A percentile compares a stretch with the other conserved stretches of the same genome.
Conservation (phyloP, 2,888 invertebrate genomes). For the Trichogramma dendrolimi region DNA sequence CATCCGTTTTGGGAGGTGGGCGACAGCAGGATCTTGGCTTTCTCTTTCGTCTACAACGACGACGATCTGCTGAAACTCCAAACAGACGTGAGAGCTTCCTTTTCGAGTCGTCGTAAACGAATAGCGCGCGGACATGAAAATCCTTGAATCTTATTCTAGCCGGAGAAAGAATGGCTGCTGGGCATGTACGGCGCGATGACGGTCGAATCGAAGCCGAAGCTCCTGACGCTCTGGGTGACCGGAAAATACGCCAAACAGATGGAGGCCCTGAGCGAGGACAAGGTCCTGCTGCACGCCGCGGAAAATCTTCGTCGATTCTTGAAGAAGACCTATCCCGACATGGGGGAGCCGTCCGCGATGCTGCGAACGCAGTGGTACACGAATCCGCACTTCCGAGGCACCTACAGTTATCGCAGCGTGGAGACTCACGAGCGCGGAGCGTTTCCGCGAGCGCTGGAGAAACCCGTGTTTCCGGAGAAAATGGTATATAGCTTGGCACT, state of each 20-base stretch:
- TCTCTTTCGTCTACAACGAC: conserved; percentile 55
- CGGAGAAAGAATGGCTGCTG: conserved; percentile 59
- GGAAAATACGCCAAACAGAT: conserved; percentile 60
- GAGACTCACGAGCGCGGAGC: conserved; percentile 53
- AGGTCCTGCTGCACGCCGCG: conserved; percentile 53
- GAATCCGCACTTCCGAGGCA: conserved; percentile 67
- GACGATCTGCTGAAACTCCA: conserved; percentile 43
- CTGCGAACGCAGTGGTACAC: conserved; percentile 66
- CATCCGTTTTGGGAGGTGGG: conserved; percentile 60
- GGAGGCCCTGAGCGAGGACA: conserved; percentile 58
- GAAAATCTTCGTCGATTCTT: conserved; percentile 56
- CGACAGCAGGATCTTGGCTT: not conserved
- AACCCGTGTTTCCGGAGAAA: conserved; percentile 47
- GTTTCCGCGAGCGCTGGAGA: conserved; percentile 54
- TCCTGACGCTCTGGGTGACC: conserved; percentile 65
- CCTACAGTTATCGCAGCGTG: conserved; percentile 63
- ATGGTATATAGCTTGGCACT: not conserved
- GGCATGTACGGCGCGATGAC: conserved; percentile 62
- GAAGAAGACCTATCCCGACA: conserved; percentile 49
- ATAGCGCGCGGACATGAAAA: too few relatives aligned
- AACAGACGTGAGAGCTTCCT: not conserved
- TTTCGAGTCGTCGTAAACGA: not conserved
- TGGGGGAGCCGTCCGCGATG: conserved; percentile 55
- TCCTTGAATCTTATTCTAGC: conserved; percentile 24
- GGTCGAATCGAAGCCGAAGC: conserved; percentile 59